These are phyloP conservation scores for Enteromius paludinosus DNA, from an alignment of 2,797 vertebrate species.

Conservation along the genomic window DNA sequence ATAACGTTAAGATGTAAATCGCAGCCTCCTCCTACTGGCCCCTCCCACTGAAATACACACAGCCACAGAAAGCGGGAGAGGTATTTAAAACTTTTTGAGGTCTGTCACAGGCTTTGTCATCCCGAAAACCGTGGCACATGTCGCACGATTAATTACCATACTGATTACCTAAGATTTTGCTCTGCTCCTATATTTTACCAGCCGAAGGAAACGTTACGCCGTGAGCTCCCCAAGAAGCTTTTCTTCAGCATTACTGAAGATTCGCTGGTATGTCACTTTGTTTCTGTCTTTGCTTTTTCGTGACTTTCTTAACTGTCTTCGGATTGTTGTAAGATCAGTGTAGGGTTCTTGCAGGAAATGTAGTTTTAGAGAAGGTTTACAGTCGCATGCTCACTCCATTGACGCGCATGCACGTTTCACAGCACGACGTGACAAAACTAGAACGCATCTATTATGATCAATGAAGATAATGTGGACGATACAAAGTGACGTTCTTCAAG, in stretches of 20 bases:
- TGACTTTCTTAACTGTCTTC: not conserved
- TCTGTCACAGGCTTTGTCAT: conserved; percentile 52
- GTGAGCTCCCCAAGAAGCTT: conserved; percentile 26
- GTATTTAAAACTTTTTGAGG: conserved; percentile 65
- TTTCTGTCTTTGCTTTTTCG: conserved; percentile 6
- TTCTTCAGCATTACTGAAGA: conserved; percentile 26
- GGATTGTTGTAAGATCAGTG: not conserved
- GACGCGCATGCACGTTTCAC: conserved; percentile 17
- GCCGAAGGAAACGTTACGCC: conserved; percentile 35
- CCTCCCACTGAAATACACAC: conserved; percentile 66
- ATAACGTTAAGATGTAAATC: conserved; percentile 50
- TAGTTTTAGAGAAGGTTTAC: conserved; percentile 12
- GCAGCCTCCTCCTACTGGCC: conserved; percentile 64
- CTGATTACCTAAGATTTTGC: conserved; percentile 2
- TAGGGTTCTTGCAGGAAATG: not conserved
- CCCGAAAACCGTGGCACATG: conserved; percentile 7
- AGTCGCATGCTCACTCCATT: not conserved
- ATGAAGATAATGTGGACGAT: not conserved
- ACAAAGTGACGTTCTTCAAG: not conserved
- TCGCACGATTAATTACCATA: conserved; percentile 25
- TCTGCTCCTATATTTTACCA: conserved; percentile 23
- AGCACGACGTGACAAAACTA: conserved; percentile 9
- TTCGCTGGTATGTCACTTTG: conserved; percentile 45
- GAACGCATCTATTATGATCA: not conserved
- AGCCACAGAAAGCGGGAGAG: conserved; percentile 61